Base-by-base conservation (phyloP, 2,113 vertebrate species). In the Oreochromis aureus region DNA sequence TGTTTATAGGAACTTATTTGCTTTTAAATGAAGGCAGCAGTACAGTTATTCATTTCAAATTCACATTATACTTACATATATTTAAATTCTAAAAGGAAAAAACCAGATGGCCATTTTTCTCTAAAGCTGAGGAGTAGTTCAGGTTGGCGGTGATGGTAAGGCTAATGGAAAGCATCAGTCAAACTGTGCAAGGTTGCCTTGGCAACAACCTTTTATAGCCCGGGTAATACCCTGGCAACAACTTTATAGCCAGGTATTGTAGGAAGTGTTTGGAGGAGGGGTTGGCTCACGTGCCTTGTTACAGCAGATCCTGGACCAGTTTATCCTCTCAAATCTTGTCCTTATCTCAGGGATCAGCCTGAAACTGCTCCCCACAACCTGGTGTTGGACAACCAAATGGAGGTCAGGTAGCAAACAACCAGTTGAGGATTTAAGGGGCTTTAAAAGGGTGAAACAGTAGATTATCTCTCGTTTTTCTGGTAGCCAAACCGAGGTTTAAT, bases 401-500 rank as follows among this genome's bases (percentile, higher is more conserved):
- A 80, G 76, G 73, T 69, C 80, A 69, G 18, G 48, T 79, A 53
- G 54, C 78, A 76, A 69, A 54, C 18, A 10, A 51, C 63, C n/a
- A 53, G 19, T 41, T 55, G 71, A 56, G 86, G 86, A 90, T 89
- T 86, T 86, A 22, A 63, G 71, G 71, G 56, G 86, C 86, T 53
- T 89, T 80, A 87, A 91, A 86, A 81, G 48, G 58, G 41, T 41
- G 41, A 22, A 59, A 51, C 87, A 71, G 78, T 66, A 82, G 92
- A 95, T 92, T 71, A 90, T 91, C 78, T 89, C 89, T 78, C 5
- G 2, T 51, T 53, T 78, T 53, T 30, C 46, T 73, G 78, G 82
- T 84, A 86, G 53, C 76, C 66, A 86, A 81, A 81, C 80, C 27
- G 10, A 84, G 86, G 90, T 87, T 66, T 90, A 90, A 91, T 81